Conservation (phyloP, 2,113 vertebrate species). For the Dolichallabes microphthalmus region DNA sequence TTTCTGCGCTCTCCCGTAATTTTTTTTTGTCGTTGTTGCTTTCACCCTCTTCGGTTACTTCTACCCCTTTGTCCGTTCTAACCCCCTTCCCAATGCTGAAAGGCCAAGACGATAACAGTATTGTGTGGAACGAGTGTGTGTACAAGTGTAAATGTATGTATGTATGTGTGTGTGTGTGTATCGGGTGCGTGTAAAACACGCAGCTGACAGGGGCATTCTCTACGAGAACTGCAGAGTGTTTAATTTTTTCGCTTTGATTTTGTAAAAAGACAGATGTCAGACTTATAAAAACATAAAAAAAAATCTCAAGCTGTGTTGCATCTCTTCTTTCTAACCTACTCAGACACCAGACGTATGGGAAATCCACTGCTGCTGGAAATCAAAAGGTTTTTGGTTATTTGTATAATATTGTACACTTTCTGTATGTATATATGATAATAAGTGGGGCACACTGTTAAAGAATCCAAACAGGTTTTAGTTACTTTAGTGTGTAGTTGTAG, state of each 20-base stretch:
- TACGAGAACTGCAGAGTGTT: conserved; percentile 74
- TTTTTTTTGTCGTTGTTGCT: conserved; percentile 46
- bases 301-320: conserved; percentile 50
- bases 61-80: conserved; percentile 36
- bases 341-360: background rate
- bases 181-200: conserved; percentile 55
- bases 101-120: conserved; percentile 77
- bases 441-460: background rate
- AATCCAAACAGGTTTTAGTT: background rate
- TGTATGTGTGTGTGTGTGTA: conserved; percentile 52
- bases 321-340: conserved; percentile 49
- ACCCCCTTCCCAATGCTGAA: conserved; percentile 58
- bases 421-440: background rate
- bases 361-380: background rate
- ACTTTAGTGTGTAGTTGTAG: too few relatives aligned
- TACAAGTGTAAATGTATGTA: conserved; percentile 50
- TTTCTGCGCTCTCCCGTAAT: conserved; percentile 42
- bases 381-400: background rate
- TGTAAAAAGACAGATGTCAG: conserved; percentile 76
- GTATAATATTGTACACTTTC: background rate
- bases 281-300: conserved; percentile 75
- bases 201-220: conserved; percentile 69
- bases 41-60: conserved; percentile 35
- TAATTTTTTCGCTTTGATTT: conserved; percentile 63
- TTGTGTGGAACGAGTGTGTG: conserved; percentile 69